Evolutionary conservation across 2,888 invertebrate genomes (phyloP).

Genomic region (Gnatocerus cornutus): DNA sequence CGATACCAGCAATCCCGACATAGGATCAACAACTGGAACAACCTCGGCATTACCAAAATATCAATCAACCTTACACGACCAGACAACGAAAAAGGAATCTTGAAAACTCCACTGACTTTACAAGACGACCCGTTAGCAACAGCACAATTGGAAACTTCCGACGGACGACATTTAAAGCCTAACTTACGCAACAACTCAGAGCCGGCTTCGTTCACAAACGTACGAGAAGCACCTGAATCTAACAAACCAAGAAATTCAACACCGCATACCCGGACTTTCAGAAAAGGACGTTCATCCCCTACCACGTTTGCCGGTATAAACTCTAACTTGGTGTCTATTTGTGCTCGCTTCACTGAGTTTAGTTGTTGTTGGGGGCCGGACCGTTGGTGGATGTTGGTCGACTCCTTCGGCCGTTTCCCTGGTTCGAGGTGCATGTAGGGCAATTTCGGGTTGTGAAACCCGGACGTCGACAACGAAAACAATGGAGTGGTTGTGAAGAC

Average conservation of each 20-base stretch:
- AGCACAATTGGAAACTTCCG: not conserved
- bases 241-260: conserved; percentile 24
- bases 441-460: too few species aligned
- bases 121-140: not conserved
- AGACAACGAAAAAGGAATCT: not conserved
- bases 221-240: conserved; percentile 34
- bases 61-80: not conserved
- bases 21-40: not conserved
- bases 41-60: not conserved
- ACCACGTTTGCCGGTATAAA: too few species aligned
- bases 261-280: conserved; percentile 23
- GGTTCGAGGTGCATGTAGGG: too few species aligned
- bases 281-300: too few species aligned
- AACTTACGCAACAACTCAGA: not conserved
- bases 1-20: not conserved
- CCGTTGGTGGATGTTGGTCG: too few species aligned
- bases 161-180: too few species aligned
- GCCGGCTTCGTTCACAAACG: conserved; percentile 30
- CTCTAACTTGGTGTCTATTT: too few species aligned
- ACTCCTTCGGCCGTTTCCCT: too few species aligned
- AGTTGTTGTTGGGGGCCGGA: too few species aligned
- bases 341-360: too few species aligned
- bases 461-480: too few species aligned
- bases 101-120: not conserved
- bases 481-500: too few species aligned